Evolutionary conservation across 1,140 invertebrate species (phyloP), one percentile per base, ranked within the genome.

Genomic region (Achroia grisella): DNA sequence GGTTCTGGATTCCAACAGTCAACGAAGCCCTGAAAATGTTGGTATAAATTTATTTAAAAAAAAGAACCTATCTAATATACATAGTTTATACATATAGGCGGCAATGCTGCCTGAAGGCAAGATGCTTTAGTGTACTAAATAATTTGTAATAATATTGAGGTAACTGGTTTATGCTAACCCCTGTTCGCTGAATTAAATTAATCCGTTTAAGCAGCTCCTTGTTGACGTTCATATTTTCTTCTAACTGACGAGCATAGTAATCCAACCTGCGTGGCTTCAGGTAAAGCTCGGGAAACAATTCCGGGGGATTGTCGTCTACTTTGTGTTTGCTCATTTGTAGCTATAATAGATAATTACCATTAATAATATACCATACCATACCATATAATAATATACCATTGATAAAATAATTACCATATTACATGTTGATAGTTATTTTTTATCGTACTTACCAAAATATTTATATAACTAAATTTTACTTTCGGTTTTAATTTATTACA

Each of bases 11-110:
- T 57, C 73, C 77, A 78, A 45, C 80, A 80, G 39, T 84, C 77
- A 12, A 84, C 80, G 37, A 65, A 81, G 1, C 80, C 80, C 80
- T 84, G 48, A n/a, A n/a, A n/a, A n/a, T n/a, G n/a, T n/a, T n/a
- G n/a, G n/a, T n/a, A n/a, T 5, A 48, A 44, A 34, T 10, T 40
- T 32, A 31, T n/a, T 28, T 33, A 40, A 31, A 10, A 17, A 23
- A n/a, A n/a, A n/a, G n/a, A n/a, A n/a, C n/a, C n/a, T n/a, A n/a
- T n/a, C n/a, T n/a, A n/a, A n/a, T n/a, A n/a, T n/a, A n/a, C n/a
- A n/a, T n/a, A n/a, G n/a, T n/a, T n/a, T n/a, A n/a, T n/a, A n/a
- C n/a, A n/a, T n/a, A n/a, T n/a, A n/a, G n/a, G n/a, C n/a, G n/a
- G n/a, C n/a, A n/a, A n/a, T n/a, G n/a, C n/a, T n/a, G n/a, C n/a